Conservation (phyloP, 2,113 vertebrate genomes). For the Erinaceus europaeus region DNA sequence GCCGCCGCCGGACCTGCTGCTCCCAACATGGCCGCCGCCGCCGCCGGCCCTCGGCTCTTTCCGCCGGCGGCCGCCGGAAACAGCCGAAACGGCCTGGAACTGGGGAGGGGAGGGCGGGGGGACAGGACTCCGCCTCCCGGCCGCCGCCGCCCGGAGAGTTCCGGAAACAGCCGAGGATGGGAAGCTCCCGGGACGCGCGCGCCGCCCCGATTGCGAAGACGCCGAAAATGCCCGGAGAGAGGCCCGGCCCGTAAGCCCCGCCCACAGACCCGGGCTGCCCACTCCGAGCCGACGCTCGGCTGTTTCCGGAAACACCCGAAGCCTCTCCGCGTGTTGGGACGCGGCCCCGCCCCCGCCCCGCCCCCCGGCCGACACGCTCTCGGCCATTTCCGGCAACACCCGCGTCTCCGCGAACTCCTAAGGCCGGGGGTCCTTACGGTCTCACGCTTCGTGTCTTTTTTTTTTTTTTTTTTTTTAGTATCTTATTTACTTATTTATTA, state of each 20-base stretch:
- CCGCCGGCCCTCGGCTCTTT: constrained; percentile 81
- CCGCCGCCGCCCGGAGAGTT: constrained; percentile 49
- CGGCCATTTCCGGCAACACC: constrained; percentile 73
- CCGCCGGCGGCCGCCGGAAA: constrained; percentile 77
- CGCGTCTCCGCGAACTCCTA: not conserved
- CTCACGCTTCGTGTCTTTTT: too few species aligned
- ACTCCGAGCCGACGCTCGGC: not conserved
- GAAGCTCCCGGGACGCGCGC: constrained; percentile 25
- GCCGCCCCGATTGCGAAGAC: constrained; percentile 15
- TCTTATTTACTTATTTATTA: too few species aligned
- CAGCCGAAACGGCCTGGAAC: constrained; percentile 60
- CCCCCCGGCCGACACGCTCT: not conserved
- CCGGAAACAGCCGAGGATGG: constrained; percentile 71
- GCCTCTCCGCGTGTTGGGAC: not conserved
- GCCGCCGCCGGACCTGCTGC: constrained; percentile 78
- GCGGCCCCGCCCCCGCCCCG: constrained; percentile 48
- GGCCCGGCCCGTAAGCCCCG: constrained; percentile 41
- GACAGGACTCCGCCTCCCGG: constrained; percentile 63
- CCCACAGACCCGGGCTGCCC: too few species aligned
- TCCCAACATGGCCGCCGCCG: constrained; percentile 83
- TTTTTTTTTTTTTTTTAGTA: too few species aligned
- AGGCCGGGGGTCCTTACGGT: too few species aligned
- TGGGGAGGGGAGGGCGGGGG: constrained; percentile 60
- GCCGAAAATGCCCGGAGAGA: constrained; percentile 70
- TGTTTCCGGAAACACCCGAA: constrained; percentile 79